These are phyloP conservation scores for Characodon lateralis DNA, from an alignment of 2,797 vertebrate species.

Conservation along the genomic window DNA sequence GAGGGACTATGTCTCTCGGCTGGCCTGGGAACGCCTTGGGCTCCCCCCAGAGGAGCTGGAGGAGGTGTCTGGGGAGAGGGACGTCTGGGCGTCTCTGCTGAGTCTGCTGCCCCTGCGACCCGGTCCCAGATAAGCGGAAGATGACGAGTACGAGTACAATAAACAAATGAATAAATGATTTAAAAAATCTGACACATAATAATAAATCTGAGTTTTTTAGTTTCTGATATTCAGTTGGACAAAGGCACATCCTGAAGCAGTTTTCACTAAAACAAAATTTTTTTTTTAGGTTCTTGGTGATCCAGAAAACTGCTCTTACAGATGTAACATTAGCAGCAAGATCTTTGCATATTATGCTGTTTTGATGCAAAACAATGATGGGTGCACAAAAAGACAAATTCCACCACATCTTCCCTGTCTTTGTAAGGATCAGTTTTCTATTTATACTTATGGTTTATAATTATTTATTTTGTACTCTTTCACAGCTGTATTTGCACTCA, in stretches of 20 bases:
- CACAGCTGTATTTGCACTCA: neutral
- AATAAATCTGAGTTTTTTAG: neutral
- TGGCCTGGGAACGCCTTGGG: no score
- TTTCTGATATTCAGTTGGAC: neutral
- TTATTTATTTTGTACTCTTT: neutral
- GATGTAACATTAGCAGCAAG: neutral
- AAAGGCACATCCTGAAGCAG: neutral
- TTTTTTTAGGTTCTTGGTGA: neutral
- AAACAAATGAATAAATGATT: neutral
- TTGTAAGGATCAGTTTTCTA: neutral
- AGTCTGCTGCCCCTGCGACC: no score
- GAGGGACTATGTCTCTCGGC: no score
- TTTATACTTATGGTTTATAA: neutral
- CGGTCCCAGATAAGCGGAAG: no score
- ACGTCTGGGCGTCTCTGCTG: no score
- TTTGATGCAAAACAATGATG: neutral
- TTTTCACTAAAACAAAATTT: neutral
- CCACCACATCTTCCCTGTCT: neutral
- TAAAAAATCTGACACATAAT: neutral
- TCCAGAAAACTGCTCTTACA: neutral
- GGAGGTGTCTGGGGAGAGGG: no score
- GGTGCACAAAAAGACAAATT: neutral
- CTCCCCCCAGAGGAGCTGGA: no score
- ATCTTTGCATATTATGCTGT: neutral
- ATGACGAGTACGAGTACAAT: neutral